phyloP scores from a whole-genome alignment of 2,113 vertebrate species.

The Todiramphus saurophagus region DNA sequence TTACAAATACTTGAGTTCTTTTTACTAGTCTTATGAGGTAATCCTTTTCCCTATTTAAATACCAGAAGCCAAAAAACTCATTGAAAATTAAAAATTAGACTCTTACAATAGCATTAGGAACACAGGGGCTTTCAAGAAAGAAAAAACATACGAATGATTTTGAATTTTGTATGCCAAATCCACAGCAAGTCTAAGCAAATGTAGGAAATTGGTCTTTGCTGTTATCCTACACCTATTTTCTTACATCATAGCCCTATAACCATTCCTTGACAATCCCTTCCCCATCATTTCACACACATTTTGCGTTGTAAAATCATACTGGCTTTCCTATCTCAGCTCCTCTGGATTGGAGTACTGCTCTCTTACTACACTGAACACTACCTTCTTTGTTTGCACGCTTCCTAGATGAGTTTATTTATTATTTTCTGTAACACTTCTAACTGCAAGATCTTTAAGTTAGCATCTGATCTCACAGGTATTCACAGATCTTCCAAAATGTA shows the following conservation, averaged over 20 bases:
- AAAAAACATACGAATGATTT: background rate
- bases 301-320: background rate
- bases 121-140: background rate
- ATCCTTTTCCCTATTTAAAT: background rate
- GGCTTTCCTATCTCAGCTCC: background rate
- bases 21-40: background rate
- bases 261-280: background rate
- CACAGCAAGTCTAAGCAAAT: background rate
- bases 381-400: background rate
- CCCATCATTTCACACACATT: background rate
- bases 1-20: background rate
- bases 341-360: background rate
- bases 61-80: background rate
- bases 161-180: background rate
- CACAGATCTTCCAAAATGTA: conserved; percentile 14
- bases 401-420: conserved; percentile 10
- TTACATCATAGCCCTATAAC: background rate
- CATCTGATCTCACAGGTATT: conserved; percentile 15
- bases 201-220: background rate
- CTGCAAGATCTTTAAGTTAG: background rate
- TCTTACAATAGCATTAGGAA: background rate
- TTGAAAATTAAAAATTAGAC: background rate
- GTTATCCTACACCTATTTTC: background rate
- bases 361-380: background rate
- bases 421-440: conserved; percentile 3